Evolutionary conservation across 2,888 invertebrate species (phyloP), one percentile per base, ranked within the genome.

Genomic region (Auanema sp.): DNA sequence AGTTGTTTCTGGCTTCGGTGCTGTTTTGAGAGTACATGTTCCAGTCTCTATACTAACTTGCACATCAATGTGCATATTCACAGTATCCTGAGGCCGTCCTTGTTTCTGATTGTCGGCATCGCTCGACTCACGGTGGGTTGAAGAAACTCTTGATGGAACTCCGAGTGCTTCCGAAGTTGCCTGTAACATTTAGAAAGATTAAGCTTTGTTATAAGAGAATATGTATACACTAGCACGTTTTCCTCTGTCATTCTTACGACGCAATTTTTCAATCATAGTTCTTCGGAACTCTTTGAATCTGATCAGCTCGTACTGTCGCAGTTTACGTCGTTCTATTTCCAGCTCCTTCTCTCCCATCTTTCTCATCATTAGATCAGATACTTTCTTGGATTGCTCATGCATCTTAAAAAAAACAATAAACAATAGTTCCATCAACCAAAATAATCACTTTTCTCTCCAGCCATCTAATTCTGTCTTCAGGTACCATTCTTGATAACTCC

Each of bases 321-420:
- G 86, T 66, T 93, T 88, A 79, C 91, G 90, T 87, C 93, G 90
- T 87, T 97, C 96, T 78, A 91, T 89, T 79, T 96, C 93, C 61
- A 98, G 91, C 2, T 92, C 93, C 51, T 90, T 89, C 79, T 92
- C 91, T 23, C 91, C 91, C 40, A 94, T 94, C 0, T 94, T 93
- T 50, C 92, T 76, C 11, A 56, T 18, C 76, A 91, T 88, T 72
- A 97, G 86, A 85, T 95, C 95, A 84, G 92, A 93, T 68, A 97
- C 93, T 60, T 93, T 91, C 86, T 92, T 92, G 12, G 94, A 91
- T 84, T 96, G 94, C 84, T 96, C 95, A 83, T 92, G 93, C 93
- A 98, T 94, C 86, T 73, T 25, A 18, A 63, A 60, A n/a, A n/a
- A 14, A 11, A 16, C 6, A 52, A 2, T 47, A 58, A 16, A 60